Base-by-base conservation (phyloP, 2,797 vertebrate genomes). In the Diglossa cyanea region DNA sequence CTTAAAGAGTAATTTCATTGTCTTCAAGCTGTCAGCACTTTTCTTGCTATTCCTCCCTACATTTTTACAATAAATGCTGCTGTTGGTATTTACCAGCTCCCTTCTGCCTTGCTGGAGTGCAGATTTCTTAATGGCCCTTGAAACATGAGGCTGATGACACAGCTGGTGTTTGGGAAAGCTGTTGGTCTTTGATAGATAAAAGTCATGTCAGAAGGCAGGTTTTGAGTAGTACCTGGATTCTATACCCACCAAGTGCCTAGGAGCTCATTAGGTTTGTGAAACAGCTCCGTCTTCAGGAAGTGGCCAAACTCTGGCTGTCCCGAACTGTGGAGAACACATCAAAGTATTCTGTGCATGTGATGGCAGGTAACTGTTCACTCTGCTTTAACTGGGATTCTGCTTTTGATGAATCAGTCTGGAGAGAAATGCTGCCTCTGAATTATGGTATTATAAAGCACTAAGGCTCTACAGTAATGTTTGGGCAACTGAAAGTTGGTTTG, bases 211-310 rank as follows among this genome's bases (percentile, higher is more conserved):
- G 62, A 88, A 62, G 20, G 16, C 3, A 4, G 26, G 33, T 28
- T 77, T 86, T 67, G 13, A 57, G 23, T 53, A 53, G 10, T n/a
- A 55, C 65, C 58, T 66, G 77, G 74, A 79, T 93, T 82, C 28
- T 58, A 50, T 71, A 42, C 53, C 76, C 47, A 84, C 18, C n/a
- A 72, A 62, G 9, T 84, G 28, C 54, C 17, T 62, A 25, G 19
- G 50, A 79, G 28, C 78, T 96, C 76, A 77, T 73, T 90, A 88
- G 71, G 44, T 94, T 74, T 89, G 82, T 17, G n/a, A 67, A 88
- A 92, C 30, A 39, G 9, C 28, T 39, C 19, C n/a, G 53, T 53
- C 54, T 82, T 90, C 51, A 47, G 63, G 53, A 90, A 75, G 40
- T 7, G 8, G 17, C 45, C 45, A 30, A 65, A 10, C 24, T 93